Percentiles rank a stretch among this genome's conserved stretches.
Conservation (phyloP, 1,140 invertebrate species). For the Agrypnia vestita region DNA sequence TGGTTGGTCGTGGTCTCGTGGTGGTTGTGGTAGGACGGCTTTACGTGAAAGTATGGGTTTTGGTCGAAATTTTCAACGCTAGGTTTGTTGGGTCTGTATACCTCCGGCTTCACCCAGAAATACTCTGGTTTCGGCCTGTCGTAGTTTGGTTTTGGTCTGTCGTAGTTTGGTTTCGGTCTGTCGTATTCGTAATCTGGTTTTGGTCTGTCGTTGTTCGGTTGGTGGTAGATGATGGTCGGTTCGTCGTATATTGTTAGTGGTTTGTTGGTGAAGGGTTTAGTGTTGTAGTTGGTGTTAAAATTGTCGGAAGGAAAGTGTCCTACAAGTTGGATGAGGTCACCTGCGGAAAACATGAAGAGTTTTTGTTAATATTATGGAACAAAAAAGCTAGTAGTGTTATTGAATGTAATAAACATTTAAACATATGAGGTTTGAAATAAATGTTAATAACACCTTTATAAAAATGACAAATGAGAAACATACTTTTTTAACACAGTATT, state of each 20-base stretch:
- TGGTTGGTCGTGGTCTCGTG: constrained; percentile 68
- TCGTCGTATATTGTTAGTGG: constrained; percentile 72
- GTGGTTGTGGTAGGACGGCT: constrained; percentile 70
- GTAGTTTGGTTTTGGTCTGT: constrained; percentile 64
- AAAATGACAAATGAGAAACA: too few species aligned
- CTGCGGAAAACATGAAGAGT: constrained; percentile 63
- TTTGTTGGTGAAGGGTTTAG: constrained; percentile 67
- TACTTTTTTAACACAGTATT: too few species aligned
- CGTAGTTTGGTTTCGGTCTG: constrained; percentile 59
- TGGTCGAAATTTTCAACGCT: constrained; percentile 60
- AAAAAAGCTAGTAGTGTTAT: too few species aligned
- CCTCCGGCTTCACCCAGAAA: constrained; percentile 64
- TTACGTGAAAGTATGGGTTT: constrained; percentile 70
- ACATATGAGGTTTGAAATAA: too few species aligned
- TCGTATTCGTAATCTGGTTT: constrained; percentile 58
- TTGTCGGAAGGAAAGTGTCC: constrained; percentile 72
- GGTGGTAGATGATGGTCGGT: constrained; percentile 71
- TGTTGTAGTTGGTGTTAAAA: constrained; percentile 67
- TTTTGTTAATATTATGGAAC: constrained; percentile 33
- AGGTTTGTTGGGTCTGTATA: constrained; percentile 60
- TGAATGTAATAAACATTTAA: too few species aligned
- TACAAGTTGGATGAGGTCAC: constrained; percentile 76
- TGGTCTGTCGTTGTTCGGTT: constrained; percentile 59
- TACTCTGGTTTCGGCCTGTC: constrained; percentile 62
- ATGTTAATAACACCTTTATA: too few species aligned